These are phyloP conservation scores for Pogonophryne albipinna DNA, from an alignment of 2,797 vertebrate species.

Conservation along the genomic window DNA sequence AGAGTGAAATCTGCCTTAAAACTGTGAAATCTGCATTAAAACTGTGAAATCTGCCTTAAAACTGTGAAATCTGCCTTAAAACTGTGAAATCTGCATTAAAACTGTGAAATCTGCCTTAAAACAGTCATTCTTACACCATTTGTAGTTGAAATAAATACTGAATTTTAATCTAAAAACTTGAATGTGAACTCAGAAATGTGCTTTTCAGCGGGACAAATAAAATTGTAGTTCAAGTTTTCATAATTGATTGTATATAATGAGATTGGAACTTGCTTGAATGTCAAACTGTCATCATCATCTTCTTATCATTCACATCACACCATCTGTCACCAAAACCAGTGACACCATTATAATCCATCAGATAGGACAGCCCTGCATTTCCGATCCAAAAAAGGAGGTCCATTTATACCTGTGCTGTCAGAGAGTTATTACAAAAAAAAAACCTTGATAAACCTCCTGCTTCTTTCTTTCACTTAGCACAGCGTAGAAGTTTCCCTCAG, in stretches of 20 bases:
- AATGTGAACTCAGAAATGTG: not conserved
- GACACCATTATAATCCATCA: not conserved
- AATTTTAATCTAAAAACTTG: not conserved
- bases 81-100: not conserved
- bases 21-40: not conserved
- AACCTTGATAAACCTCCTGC: not conserved
- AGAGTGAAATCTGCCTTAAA: not conserved
- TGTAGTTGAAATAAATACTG: not conserved
- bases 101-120: not conserved
- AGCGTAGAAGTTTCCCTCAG: not conserved
- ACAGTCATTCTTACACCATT: not conserved
- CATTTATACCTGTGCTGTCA: not conserved
- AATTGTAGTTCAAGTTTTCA: not conserved
- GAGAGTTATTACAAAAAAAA: not conserved
- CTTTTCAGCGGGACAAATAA: not conserved
- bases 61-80: too few species aligned
- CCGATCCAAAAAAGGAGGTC: not conserved
- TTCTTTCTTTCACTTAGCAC: not conserved
- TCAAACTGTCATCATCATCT: slow-evolving; percentile 5
- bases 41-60: not conserved
- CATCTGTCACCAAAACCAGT: slow-evolving; percentile 25
- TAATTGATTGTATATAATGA: not conserved
- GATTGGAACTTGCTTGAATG: not conserved
- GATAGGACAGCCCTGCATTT: not conserved
- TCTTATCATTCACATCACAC: not conserved